Evolutionary conservation across 2,113 vertebrate species (phyloP).

Genomic region (Neopipo cinnamomea): DNA sequence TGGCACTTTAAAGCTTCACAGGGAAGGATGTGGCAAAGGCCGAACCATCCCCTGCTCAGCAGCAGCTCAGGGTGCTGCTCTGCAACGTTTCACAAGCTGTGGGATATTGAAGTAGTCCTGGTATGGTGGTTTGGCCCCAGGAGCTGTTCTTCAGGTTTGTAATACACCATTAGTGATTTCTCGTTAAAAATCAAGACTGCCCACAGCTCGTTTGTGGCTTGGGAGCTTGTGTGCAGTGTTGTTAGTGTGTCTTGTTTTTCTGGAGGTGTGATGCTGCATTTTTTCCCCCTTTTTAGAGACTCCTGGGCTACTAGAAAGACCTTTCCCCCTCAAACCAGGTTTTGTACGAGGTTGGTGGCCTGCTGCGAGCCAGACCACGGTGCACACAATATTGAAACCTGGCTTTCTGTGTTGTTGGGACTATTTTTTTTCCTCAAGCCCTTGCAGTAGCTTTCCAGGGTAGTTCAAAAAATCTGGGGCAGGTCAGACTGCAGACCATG

Average conservation of each 20-base stretch:
- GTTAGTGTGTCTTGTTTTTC: neutral
- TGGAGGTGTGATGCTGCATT: neutral
- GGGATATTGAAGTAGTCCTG: neutral
- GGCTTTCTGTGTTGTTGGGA: neutral
- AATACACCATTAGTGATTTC: neutral
- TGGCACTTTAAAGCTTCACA: neutral
- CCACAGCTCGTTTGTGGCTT: accelerated
- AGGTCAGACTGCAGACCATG: neutral
- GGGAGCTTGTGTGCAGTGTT: neutral
- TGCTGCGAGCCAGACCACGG: neutral
- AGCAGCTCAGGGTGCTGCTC: neutral
- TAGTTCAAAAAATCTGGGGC: constrained; percentile 2
- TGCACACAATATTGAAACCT: neutral
- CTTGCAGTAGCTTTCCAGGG: neutral
- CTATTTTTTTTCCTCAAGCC: neutral
- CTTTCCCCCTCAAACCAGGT: neutral
- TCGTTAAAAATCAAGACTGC: neutral
- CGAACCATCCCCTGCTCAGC: neutral
- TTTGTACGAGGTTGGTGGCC: neutral
- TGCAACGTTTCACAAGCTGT: neutral
- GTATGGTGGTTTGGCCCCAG: neutral
- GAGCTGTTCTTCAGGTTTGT: neutral
- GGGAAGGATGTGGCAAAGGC: neutral
- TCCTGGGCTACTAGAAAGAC: neutral
- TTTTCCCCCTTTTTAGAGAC: neutral